Base-by-base conservation (phyloP, 1,140 invertebrate genomes). In the Drosophila pallidifrons region DNA sequence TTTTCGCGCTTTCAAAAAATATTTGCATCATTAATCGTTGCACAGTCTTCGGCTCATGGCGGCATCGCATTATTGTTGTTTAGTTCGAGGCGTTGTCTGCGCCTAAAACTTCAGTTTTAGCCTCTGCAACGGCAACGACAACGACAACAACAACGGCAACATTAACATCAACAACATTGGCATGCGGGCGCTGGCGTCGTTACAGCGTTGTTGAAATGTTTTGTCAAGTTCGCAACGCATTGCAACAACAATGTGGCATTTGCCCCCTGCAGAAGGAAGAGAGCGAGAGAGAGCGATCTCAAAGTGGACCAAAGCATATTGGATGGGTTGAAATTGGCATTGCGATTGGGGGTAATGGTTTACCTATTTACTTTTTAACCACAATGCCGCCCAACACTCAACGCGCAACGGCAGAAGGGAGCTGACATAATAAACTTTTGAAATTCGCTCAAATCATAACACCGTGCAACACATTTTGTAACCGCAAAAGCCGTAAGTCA, bases 1-100 rank as follows among this genome's bases (percentile, higher is more conserved):
- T 91, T 91, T 91, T 91, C 85, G 89, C 89, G 89, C 89, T 91
- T 91, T 91, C 89, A 91, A 91, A 91, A 91, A 91, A 91, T 91
- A 91, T 91, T 91, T 91, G 89, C 89, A 91, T 91, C 89, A 91
- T 91, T 91, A 91, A 91, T 91, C 89, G 89, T 91, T 89, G 75
- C 79, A 85, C 82, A 79, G 81, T 81, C 83, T 83, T 70, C 73
- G 83, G 70, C 55, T 61, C 75, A 88, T 89, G 86, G 85, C 85
- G 78, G 77, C 85, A 89, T 75, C 74, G 71, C 69, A 83, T 77
- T 79, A 68, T 87, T 77, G 59, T 74, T 81, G 81, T 85, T 75
- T 89, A 74, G 85, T 89, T 89, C 88, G 78, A 89, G 85, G 85
- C 86, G 85, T 89, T 89, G 85, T 90, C 85, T 89, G 81, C 72